A percentile compares a stretch with the other conserved stretches of the same genome.
Evolutionary conservation across 2,888 invertebrate genomes (phyloP).

Genomic region (Drosophila dives): DNA sequence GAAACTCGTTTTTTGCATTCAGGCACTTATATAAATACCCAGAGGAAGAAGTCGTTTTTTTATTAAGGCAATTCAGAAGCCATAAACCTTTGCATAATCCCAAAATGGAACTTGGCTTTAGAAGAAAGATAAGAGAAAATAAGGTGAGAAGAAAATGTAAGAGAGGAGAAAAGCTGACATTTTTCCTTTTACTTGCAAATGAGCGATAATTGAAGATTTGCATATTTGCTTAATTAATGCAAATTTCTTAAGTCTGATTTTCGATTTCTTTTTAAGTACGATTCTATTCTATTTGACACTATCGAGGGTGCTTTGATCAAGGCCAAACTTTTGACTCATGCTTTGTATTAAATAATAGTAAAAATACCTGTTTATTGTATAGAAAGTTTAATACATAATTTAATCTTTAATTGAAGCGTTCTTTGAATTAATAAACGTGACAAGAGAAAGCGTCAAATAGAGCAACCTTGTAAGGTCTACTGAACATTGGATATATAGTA

Average conservation of each 20-base stretch:
- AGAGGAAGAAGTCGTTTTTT: slow-evolving; percentile 22
- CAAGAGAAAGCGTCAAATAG: background rate
- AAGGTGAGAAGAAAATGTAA: background rate
- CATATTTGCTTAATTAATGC: slow-evolving; percentile 32
- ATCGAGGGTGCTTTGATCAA: background rate
- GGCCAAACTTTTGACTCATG: slow-evolving; percentile 31
- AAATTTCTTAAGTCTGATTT: slow-evolving; percentile 28
- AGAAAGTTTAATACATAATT: slow-evolving; percentile 1
- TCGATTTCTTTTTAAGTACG: slow-evolving; percentile 1
- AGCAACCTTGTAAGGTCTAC: background rate
- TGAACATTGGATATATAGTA: background rate
- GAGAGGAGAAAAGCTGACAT: slow-evolving; percentile 5
- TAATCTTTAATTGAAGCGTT: background rate
- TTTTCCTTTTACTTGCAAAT: slow-evolving; percentile 20
- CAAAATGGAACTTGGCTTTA: slow-evolving; percentile 5
- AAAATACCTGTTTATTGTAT: slow-evolving; percentile 17
- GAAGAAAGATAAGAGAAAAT: background rate
- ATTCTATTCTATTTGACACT: slow-evolving; percentile 3
- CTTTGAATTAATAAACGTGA: slow-evolving; percentile 6
- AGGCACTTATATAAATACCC: slow-evolving; percentile 30
- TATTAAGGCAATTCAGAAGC: slow-evolving; percentile 2
- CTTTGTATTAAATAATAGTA: slow-evolving; percentile 4
- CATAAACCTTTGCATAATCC: slow-evolving; percentile 6
- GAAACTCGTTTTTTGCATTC: slow-evolving; percentile 43
- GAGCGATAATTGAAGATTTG: slow-evolving; percentile 20